These are phyloP conservation scores for Rostratula benghalensis DNA, from an alignment of 2,113 vertebrate genomes.

Conservation along the genomic window DNA sequence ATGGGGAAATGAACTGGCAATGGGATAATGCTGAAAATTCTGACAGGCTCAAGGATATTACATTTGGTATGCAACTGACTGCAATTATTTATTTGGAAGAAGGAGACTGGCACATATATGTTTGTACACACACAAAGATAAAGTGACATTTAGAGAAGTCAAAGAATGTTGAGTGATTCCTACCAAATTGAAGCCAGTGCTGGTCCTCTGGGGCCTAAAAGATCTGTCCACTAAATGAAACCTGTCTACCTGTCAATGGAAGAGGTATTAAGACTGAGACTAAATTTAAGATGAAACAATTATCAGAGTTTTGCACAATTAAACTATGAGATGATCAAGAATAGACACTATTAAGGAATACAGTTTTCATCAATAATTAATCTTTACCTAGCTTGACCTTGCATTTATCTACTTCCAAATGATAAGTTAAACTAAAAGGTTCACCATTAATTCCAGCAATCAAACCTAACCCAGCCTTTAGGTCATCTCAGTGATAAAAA, in stretches of 20 bases:
- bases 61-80: not conserved
- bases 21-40: not conserved
- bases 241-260: not conserved
- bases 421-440: not conserved
- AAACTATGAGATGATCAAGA: not conserved
- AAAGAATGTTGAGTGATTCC: not conserved
- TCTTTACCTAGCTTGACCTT: not conserved
- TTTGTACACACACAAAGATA: not conserved
- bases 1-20: not conserved
- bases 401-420: not conserved
- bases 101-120: not conserved
- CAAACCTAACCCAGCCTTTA: not conserved
- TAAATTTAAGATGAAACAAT: not conserved
- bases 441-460: not conserved
- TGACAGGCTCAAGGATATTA: not conserved
- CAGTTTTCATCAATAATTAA: not conserved
- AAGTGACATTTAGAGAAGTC: not conserved
- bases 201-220: accelerated
- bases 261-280: not conserved
- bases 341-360: not conserved
- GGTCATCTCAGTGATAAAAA: not conserved
- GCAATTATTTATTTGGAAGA: not conserved
- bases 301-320: not conserved
- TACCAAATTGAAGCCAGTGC: not conserved
- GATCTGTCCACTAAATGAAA: not conserved